These are phyloP conservation scores for Phytoseiulus persimilis DNA, from an alignment of 2,888 invertebrate genomes.

Conservation along the genomic window DNA sequence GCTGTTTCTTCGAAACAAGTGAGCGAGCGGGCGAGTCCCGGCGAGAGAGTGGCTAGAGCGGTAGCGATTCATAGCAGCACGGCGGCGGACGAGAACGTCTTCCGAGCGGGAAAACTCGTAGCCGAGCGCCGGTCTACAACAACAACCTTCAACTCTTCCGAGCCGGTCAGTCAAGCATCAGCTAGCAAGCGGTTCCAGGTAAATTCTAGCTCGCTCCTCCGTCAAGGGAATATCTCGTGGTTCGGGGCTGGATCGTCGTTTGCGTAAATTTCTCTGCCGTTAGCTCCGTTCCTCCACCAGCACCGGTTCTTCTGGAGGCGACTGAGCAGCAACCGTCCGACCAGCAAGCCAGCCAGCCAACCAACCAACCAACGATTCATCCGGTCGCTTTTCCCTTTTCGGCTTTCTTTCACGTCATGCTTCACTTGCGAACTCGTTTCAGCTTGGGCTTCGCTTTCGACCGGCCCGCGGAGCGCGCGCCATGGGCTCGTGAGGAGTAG, in stretches of 20 bases:
- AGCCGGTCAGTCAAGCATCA: not conserved
- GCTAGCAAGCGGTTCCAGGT: not conserved
- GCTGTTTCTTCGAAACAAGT: not conserved
- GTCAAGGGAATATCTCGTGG: not conserved
- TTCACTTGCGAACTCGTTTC: not conserved
- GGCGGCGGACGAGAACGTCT: not conserved
- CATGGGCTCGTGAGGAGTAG: not conserved
- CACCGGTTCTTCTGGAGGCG: not conserved
- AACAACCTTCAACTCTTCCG: not conserved
- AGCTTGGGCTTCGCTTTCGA: not conserved
- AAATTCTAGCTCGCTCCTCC: not conserved
- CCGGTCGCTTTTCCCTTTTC: not conserved
- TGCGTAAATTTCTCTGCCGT: not conserved
- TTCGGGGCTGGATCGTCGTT: not conserved
- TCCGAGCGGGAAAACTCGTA: not conserved
- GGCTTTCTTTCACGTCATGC: conserved; percentile 5
- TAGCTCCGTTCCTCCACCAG: not conserved
- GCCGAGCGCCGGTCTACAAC: not conserved
- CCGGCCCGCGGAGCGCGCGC: not conserved
- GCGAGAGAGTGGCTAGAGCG: not conserved
- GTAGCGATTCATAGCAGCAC: not conserved
- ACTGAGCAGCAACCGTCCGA: not conserved
- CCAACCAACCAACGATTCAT: not conserved
- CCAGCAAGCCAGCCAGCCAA: too few relatives aligned
- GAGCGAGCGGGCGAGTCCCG: not conserved